Conservation (phyloP, 2,113 vertebrate species). For the Cryptotis parvus region DNA sequence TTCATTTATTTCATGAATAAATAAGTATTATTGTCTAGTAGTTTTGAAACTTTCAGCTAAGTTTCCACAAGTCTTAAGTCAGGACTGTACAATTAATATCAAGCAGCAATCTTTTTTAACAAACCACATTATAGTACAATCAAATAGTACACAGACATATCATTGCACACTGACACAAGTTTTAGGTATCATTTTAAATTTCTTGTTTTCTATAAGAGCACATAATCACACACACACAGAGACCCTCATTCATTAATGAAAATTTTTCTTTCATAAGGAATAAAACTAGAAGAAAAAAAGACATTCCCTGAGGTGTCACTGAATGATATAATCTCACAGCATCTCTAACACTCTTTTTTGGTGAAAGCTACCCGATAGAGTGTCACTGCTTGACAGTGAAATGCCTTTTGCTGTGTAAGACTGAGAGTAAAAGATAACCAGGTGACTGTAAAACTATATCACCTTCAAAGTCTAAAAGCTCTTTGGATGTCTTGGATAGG, state of each 20-base stretch:
- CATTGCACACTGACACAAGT: neutral
- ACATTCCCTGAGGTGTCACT: neutral
- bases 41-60: neutral
- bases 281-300: neutral
- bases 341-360: neutral
- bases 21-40: too few species aligned
- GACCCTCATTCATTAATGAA: neutral
- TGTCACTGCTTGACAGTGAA: constrained; percentile 10
- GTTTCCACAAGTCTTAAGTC: neutral
- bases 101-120: neutral
- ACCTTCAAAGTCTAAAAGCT: constrained; percentile 48
- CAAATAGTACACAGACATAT: constrained; percentile 7
- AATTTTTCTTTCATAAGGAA: neutral
- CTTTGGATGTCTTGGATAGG: constrained; percentile 69
- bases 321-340: neutral
- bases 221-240: neutral
- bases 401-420: constrained; percentile 45
- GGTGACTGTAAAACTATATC: constrained; percentile 61
- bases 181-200: neutral
- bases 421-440: constrained; percentile 72
- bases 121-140: neutral
- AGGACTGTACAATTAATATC: neutral
- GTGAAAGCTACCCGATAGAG: neutral
- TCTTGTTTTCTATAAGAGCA: neutral
- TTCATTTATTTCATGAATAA: too few species aligned